phyloP scores from a whole-genome alignment of 2,797 vertebrate species.

The Syngnathus rostellatus region DNA sequence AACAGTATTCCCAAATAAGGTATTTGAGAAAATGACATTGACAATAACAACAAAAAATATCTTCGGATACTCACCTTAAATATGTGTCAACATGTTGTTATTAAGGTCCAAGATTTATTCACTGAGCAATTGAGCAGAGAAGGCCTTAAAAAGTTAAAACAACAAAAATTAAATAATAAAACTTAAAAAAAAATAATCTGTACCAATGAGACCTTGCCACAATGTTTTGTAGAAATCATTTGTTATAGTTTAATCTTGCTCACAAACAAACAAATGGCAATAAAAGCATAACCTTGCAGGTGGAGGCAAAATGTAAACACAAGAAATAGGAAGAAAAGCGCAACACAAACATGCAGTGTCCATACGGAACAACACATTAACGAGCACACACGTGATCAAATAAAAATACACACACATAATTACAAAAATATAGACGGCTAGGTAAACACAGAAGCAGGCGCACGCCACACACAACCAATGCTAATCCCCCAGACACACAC shows the following conservation, averaged over 20 bases:
- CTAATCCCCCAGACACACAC: slow-evolving; percentile 70
- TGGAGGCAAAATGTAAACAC: slow-evolving; percentile 19
- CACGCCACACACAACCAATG: slow-evolving; percentile 66
- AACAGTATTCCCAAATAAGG: background rate
- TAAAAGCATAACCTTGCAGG: background rate
- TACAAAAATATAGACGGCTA: slow-evolving; percentile 73
- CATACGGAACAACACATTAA: slow-evolving; percentile 57
- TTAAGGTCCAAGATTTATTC: background rate
- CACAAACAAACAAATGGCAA: slow-evolving; percentile 8
- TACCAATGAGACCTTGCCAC: background rate
- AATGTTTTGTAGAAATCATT: background rate
- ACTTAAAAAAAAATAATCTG: background rate
- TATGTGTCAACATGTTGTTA: background rate
- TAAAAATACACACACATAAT: slow-evolving; percentile 72
- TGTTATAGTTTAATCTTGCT: slow-evolving; percentile 2
- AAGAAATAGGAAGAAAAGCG: background rate
- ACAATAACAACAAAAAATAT: background rate
- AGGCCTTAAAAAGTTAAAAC: background rate
- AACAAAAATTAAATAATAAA: background rate
- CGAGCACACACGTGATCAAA: slow-evolving; percentile 53
- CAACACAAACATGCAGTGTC: slow-evolving; percentile 12
- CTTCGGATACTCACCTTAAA: background rate
- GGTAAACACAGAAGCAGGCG: slow-evolving; percentile 71
- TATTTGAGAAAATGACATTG: background rate
- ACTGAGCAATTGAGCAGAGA: background rate